Base-by-base conservation (phyloP, 2,888 invertebrate species). In the Cosmia pyralina region DNA sequence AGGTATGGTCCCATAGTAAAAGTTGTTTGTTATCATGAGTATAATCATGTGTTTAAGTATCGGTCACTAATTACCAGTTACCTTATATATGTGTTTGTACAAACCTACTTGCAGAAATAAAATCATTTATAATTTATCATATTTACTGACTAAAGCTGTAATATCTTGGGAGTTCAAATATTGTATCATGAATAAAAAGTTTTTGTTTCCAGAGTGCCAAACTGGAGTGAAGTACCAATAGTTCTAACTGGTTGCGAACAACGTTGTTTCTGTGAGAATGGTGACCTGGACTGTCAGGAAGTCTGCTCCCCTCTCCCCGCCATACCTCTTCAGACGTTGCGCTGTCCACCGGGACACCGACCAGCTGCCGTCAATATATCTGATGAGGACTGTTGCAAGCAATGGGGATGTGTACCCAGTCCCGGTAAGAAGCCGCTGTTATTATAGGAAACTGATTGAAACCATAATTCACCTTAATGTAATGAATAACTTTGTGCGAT, bases 241-340 rank as follows among this genome's bases (percentile, higher is more conserved):
- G 97, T 98, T 69, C 94, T 98, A 5, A 98, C 98, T 17, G 98
- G 98, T 67, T 99, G 99, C 89, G 98, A 98, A 80, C 97, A 98
- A 85, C 97, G 98, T 84, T 99, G 99, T 90, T 98, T 97, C 91
- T 99, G 99, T 90, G 98, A 98, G 91, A 97, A 98, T 92, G 98
- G 99, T 22, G 98, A 98, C 83, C 96, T 99, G 28, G 98, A 98
- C 79, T 99, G 99, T 88, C 97, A 98, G 83, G 97, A 97, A 53
- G 97, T 97, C 19, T 99, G 99, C 93, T 97, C 98, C 3, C 98
- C 98, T 0, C 97, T 98, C 0, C 96, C 98, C 0, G 97, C 98
- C 0, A 87, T 97, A 46, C 98, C 99, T 0, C 98, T 99, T 0
- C 94, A 97, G 48, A 97, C 96, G 70, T 92, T 99, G 74, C 97